Evolutionary conservation across 2,797 vertebrate species (phyloP).

Genomic region (Aselliscus stoliczkanus): DNA sequence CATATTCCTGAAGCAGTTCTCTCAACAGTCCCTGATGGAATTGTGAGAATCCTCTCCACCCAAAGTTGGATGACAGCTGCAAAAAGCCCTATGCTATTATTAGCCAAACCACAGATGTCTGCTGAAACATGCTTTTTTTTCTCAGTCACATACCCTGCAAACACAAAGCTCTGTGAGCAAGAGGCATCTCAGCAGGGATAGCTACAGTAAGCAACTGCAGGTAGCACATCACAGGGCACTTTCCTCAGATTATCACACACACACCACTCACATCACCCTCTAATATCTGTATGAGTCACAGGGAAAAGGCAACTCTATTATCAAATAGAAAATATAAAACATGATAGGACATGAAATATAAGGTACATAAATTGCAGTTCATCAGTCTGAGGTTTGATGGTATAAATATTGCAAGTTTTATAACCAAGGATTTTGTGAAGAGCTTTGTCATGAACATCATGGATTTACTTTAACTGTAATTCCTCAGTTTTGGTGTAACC

Average conservation of each 20-base stretch:
- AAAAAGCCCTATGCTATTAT: constrained; percentile 13
- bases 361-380: not conserved
- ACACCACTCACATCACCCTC: not conserved
- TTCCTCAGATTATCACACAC: not conserved
- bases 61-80: not conserved
- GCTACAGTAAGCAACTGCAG: not conserved
- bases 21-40: not conserved
- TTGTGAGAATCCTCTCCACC: not conserved
- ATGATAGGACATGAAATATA: not conserved
- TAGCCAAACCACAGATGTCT: constrained; percentile 9
- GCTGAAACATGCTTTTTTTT: not conserved
- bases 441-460: not conserved
- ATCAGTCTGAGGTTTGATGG: not conserved
- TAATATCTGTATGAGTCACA: not conserved
- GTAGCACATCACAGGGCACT: not conserved
- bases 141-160: not conserved
- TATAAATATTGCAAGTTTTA: not conserved
- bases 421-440: not conserved
- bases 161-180: not conserved
- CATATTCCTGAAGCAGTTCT: constrained; percentile 7
- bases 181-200: not conserved
- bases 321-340: not conserved
- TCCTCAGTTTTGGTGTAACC: not conserved
- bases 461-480: not conserved
- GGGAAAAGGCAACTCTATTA: not conserved